phyloP scores from a whole-genome alignment of 2,888 invertebrate genomes.

The Meteorus colon region DNA sequence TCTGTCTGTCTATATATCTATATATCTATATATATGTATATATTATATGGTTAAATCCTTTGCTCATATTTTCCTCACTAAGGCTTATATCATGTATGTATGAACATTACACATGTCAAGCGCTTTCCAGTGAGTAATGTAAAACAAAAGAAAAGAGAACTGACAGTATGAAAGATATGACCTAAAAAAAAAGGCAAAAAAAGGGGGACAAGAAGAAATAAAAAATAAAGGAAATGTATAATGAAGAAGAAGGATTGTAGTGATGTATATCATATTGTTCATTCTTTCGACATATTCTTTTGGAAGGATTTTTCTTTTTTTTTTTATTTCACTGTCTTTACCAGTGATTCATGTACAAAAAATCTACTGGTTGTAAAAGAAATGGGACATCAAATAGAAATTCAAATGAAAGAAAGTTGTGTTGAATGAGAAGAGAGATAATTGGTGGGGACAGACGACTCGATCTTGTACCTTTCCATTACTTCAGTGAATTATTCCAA shows the following conservation, averaged over 20 bases:
- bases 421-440: background rate
- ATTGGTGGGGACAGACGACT: too few species aligned
- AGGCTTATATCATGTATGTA: slow-evolving; percentile 4
- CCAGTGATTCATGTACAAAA: slow-evolving; percentile 5
- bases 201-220: slow-evolving; percentile 4
- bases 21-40: background rate
- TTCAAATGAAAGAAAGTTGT: background rate
- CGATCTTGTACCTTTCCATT: too few species aligned
- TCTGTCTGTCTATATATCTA: background rate
- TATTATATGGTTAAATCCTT: background rate
- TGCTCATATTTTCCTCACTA: background rate
- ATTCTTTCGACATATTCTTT: slow-evolving; percentile 19
- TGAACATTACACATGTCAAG: slow-evolving; percentile 19
- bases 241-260: slow-evolving; percentile 9
- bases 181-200: slow-evolving; percentile 22
- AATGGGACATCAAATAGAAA: slow-evolving; percentile 1
- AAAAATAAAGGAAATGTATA: slow-evolving; percentile 27
- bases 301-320: background rate
- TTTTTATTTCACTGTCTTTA: background rate
- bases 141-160: slow-evolving; percentile 23
- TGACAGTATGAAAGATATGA: slow-evolving; percentile 20
- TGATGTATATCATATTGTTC: slow-evolving; percentile 24
- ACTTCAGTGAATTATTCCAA: too few species aligned
- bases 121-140: slow-evolving; percentile 12
- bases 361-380: background rate